These are phyloP conservation scores for Himalopsyche kuldschensis DNA, from an alignment of 2,888 invertebrate genomes.

Conservation along the genomic window DNA sequence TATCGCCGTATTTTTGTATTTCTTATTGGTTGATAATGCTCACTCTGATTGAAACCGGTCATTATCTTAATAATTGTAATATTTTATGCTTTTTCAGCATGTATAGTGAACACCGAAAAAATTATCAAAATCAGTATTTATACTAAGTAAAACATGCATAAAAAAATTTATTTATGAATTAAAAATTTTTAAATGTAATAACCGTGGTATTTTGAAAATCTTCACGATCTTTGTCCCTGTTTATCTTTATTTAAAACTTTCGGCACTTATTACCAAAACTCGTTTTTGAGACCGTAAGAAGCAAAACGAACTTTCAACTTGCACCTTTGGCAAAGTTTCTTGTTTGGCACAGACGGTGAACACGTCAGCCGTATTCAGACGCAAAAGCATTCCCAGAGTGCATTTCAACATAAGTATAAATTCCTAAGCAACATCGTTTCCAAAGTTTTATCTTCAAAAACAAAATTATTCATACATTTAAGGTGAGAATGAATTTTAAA, in stretches of 20 bases:
- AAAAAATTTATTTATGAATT: no score
- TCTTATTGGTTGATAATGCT: no score
- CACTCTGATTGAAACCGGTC: no score
- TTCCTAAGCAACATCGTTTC: neutral
- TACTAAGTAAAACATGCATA: no score
- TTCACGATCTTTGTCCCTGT: neutral
- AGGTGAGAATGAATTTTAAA: neutral
- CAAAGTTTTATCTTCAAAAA: neutral
- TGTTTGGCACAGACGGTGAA: neutral
- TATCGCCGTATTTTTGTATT: no score
- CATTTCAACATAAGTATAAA: neutral
- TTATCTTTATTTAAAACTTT: neutral
- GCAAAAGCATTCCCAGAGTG: neutral
- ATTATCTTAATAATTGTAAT: no score
- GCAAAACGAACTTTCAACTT: neutral
- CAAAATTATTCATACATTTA: neutral
- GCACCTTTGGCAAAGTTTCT: neutral
- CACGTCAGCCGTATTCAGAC: neutral
- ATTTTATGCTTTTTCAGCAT: no score
- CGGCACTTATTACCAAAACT: neutral
- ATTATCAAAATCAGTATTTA: no score
- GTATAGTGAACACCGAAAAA: no score
- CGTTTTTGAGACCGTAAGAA: neutral
- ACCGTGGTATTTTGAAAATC: no score
- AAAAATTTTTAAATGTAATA: no score